These are phyloP conservation scores for Drosophila cracens DNA, from an alignment of 2,888 invertebrate species.

Conservation along the genomic window DNA sequence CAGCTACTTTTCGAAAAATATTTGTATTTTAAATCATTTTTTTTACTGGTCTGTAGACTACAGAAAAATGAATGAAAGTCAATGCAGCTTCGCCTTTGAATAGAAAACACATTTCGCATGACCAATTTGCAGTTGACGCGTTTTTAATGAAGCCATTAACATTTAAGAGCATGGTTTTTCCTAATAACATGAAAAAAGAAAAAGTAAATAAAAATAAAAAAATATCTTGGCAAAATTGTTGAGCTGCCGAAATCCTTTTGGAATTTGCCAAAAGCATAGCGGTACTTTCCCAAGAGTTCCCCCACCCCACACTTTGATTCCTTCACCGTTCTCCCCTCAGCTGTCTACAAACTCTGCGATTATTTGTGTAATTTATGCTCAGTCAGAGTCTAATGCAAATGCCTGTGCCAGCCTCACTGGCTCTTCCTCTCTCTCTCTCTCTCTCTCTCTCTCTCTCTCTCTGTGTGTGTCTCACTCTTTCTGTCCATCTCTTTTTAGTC, in stretches of 20 bases:
- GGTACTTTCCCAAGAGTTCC: not conserved
- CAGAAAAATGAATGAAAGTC: not conserved
- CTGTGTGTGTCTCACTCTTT: not conserved
- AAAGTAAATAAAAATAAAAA: not conserved
- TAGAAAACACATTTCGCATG: not conserved
- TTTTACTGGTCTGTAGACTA: not conserved
- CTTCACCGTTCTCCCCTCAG: not conserved
- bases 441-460: not conserved
- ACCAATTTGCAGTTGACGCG: conserved; percentile 9
- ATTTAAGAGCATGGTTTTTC: not conserved
- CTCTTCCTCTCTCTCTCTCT: not conserved
- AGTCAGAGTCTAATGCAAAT: conserved; percentile 32
- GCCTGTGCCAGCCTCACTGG: not conserved
- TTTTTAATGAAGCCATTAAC: conserved; percentile 7
- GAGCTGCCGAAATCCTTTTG: conserved; percentile 17
- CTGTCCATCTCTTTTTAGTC: not conserved
- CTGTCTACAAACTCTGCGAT: conserved; percentile 14
- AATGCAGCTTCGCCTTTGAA: not conserved
- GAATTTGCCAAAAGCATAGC: conserved; percentile 10
- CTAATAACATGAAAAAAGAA: conserved; percentile 5
- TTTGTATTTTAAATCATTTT: not conserved
- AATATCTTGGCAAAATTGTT: conserved; percentile 2
- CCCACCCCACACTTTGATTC: not conserved
- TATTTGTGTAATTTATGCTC: conserved; percentile 43
- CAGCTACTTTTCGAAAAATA: not conserved